Percentiles rank a stretch among this genome's conserved stretches.
These are phyloP conservation scores for Amblyraja radiata DNA, from an alignment of 2,797 vertebrate species.

Conservation along the genomic window DNA sequence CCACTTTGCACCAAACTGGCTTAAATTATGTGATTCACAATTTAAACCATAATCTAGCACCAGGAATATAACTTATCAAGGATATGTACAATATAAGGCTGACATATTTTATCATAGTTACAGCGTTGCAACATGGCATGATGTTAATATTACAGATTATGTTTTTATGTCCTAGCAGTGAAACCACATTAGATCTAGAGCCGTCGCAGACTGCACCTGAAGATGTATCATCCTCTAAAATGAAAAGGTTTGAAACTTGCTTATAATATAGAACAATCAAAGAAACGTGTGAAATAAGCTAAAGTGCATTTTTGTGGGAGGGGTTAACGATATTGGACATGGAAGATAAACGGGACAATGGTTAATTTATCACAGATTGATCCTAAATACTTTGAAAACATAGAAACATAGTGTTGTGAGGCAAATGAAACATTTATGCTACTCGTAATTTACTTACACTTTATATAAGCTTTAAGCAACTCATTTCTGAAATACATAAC, in stretches of 20 bases:
- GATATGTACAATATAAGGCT: background rate
- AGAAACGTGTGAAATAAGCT: background rate
- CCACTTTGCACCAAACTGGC: too few relatives aligned
- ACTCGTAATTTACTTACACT: too few relatives aligned
- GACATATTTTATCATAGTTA: background rate
- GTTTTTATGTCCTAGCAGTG: background rate
- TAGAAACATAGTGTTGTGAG: too few relatives aligned
- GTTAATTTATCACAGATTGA: background rate
- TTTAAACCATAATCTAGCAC: too few relatives aligned
- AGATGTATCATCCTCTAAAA: background rate
- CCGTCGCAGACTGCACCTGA: background rate
- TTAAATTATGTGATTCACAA: background rate
- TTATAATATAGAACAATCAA: background rate
- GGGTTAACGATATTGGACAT: background rate
- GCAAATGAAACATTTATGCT: too few relatives aligned
- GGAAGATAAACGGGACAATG: background rate
- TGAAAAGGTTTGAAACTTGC: background rate
- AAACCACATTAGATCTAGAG: background rate
- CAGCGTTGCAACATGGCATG: background rate
- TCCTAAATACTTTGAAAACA: background rate
- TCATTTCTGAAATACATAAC: too few relatives aligned
- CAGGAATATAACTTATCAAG: background rate
- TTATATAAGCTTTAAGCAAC: too few relatives aligned
- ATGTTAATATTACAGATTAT: background rate
- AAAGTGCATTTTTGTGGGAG: background rate